Base-by-base conservation (phyloP, 2,797 vertebrate species). In the Galagoides demidoff region DNA sequence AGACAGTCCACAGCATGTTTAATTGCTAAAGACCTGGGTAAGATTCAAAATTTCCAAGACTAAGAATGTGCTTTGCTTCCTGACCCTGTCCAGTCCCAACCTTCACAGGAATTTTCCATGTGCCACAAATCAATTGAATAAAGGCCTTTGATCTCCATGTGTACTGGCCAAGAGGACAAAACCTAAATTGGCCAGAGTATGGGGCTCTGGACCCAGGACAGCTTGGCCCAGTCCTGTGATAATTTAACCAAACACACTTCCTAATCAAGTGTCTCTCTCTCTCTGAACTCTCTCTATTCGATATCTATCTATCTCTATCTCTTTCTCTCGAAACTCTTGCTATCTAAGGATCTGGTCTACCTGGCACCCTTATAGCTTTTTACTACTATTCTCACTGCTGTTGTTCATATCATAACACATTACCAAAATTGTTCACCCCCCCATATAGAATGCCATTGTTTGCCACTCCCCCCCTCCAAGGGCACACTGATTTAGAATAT, bases 1-100 rank as follows among this genome's bases (percentile, higher is more conserved):
- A 52, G 31, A 9, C 2, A 31, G n/a, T 22, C 22, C 57, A 10
- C 43, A 45, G 52, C 27, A 17, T 82, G 27, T 74, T 92, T 68
- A 59, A 39, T 87, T 90, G 85, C 49, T 23, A 64, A 64, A 89
- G 43, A 25, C 25, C 74, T 68, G 37, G 52, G 74, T 70, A 61
- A 27, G 39, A 66, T 52, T 81, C 93, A 61, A n/a, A 23, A 52
- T 95, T 89, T 89, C 55, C 55, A 93, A 96, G 79, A 43, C 59
- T 87, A 90, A 94, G 61, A 92, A 92, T 86, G 25, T 90, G 29
- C 59, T 96, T 68, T 95, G 43, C 49, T 89, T 92, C 52, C 89
- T 95, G 85, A 77, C 61, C 37, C 39, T 73, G 13, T 88, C 93
- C 85, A 71, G 45, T 19, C 94, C 37, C n/a, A 61, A 16, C 25